Percentiles rank a stretch among this genome's conserved stretches.
These are phyloP conservation scores for Sinelater perroti DNA, from an alignment of 2,888 invertebrate genomes.

Conservation along the genomic window DNA sequence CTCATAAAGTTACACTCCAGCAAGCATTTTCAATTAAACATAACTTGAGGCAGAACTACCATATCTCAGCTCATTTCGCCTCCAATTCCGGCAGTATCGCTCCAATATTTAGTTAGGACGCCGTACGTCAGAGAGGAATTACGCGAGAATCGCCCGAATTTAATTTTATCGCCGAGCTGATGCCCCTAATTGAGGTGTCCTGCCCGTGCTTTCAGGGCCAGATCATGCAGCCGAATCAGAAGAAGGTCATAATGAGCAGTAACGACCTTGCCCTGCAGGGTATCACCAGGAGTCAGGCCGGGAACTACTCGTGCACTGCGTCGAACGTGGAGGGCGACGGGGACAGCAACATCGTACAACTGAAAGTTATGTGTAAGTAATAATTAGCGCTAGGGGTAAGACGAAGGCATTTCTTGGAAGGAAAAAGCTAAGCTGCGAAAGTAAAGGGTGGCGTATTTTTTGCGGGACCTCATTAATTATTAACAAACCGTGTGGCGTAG, in stretches of 20 bases:
- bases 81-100: constrained; percentile 29
- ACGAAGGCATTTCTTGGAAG: too few species aligned
- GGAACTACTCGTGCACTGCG: constrained; percentile 88
- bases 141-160: constrained; percentile 9
- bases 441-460: too few species aligned
- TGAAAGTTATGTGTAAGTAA: constrained; percentile 92
- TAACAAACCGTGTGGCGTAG: too few species aligned
- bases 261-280: constrained; percentile 83
- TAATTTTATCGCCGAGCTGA: constrained; percentile 2
- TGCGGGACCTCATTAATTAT: too few species aligned
- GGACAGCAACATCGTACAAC: constrained; percentile 78
- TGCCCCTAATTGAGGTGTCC: neutral
- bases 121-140: constrained; percentile 15
- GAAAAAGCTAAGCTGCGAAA: too few species aligned
- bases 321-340: constrained; percentile 93
- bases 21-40: constrained; percentile 35
- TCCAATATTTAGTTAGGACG: constrained; percentile 31
- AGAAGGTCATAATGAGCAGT: constrained; percentile 84
- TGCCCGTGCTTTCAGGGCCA: constrained; percentile 70
- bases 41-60: constrained; percentile 31
- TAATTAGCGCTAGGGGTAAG: too few species aligned
- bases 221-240: constrained; percentile 84
- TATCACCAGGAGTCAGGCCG: constrained; percentile 82
- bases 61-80: constrained; percentile 31
- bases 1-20: constrained; percentile 34